Base-by-base conservation (phyloP, 2,113 vertebrate species). In the Cavia aperea region DNA sequence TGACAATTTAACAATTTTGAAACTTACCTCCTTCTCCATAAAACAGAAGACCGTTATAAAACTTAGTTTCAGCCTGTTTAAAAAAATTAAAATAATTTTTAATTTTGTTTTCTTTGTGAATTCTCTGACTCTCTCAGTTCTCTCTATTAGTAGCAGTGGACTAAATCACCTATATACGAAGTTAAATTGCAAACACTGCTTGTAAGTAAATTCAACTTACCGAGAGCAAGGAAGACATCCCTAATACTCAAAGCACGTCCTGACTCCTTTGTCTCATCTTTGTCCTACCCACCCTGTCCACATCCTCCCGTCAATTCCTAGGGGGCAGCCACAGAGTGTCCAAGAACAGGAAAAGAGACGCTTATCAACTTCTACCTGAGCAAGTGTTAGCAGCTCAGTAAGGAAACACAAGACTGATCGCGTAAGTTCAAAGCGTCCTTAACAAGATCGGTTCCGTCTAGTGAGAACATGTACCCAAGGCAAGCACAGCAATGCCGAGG, bases 41-140 rank as follows among this genome's bases (percentile, higher is more conserved):
- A 97, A 99, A 99, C 97, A 99, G 97, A 73, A 99, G 98, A 82
- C 99, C 99, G 97, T 98, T 99, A 97, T 99, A 99, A 98, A 99
- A 99, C 95, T 99, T 99, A 73, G 98, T 98, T 98, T 99, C 99
- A 93, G 99, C 99, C 99, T 99, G 96, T 92, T 95, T 82, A 81
- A 94, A 90, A 95, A 97, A 86, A 97, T 95, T 39, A 88, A 94
- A 95, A 95, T 87, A 92, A 95, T 84, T 72, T 92, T 63, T 92
- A 83, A 94, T 43, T 11, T 72, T 82, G 49, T 60, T 83, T 83
- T 93, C n/a, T 78, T 95, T 91, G 75, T 60, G 86, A 94, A 86
- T 91, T 91, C 49, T 51, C 85, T 91, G 36, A 10, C 23, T 90
- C 18, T 93, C 86, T 86, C 65, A 90, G 19, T 60, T 91, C 79